Base-by-base conservation (phyloP, 2,113 vertebrate genomes). In the Benitochromis conjunctus region DNA sequence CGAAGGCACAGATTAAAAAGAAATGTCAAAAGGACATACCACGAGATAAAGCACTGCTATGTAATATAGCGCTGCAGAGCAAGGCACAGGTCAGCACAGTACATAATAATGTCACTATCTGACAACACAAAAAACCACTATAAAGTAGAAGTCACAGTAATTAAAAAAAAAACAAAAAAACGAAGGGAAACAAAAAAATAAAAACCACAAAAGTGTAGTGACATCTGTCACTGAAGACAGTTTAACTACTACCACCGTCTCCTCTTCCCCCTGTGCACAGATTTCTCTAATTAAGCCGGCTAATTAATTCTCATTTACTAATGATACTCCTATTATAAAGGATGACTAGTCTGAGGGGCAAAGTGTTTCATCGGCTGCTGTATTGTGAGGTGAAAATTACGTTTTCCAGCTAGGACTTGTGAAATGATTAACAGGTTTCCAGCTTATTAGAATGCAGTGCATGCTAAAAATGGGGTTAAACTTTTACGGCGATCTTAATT, bases 231-330 rank as follows among this genome's bases (percentile, higher is more conserved):
- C n/a, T 6, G 26, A 84, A 16, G 48, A 58, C 29, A 85, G 36
- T 57, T 53, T 12, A 34, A 71, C 62, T 29, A 31, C 41, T 51
- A 76, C 71, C 34, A 51, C 26, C 4, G 18, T 51, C 26, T 16
- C 43, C 29, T 13, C 12, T 38, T 48, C 41, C 79, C 24, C 46
- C 69, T 64, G 56, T 69, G 58, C 48, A 34, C 62, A 89, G 83
- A 89, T 88, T 87, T 80, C 56, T 81, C 82, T 93, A 91, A 95
- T 94, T 92, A 93, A 85, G 88, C n/a, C 3, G 14, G 78, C 57
- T 94, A 94, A 95, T 96, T 94, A 93, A 95, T 95, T 93, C 85
- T 93, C 93, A 94, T 95, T 94, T 87, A 86, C 86, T 92, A 93
- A 95, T 91, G 86, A 90, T 55, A 54, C 80, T 89, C 88, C 82